phyloP scores from a whole-genome alignment of 2,797 vertebrate species.

The Australoheros facetus region DNA sequence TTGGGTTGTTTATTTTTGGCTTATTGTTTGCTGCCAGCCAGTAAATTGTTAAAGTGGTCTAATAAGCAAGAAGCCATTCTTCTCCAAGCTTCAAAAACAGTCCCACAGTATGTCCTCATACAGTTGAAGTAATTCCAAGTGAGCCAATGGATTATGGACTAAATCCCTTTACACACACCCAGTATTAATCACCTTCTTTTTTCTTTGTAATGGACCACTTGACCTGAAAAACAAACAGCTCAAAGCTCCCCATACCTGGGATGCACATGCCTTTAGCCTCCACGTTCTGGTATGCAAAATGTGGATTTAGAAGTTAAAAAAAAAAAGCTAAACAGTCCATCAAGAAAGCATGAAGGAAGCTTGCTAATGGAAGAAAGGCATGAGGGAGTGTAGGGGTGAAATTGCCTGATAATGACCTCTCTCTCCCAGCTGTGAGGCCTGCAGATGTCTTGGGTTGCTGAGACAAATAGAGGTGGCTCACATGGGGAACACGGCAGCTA shows the following conservation, averaged over 20 bases:
- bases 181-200: slow-evolving; percentile 22
- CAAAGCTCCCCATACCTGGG: slow-evolving; percentile 23
- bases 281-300: slow-evolving; percentile 18
- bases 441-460: slow-evolving; percentile 66
- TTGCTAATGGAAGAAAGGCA: slow-evolving; percentile 51
- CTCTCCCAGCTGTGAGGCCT: slow-evolving; percentile 63
- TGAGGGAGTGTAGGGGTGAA: slow-evolving; percentile 56
- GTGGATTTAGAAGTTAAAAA: slow-evolving; percentile 10
- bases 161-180: slow-evolving; percentile 24
- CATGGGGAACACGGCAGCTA: slow-evolving; percentile 51
- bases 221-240: slow-evolving; percentile 36
- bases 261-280: slow-evolving; percentile 6
- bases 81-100: slow-evolving; percentile 37
- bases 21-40: slow-evolving; percentile 57
- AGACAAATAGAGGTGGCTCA: slow-evolving; percentile 66
- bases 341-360: slow-evolving; percentile 54
- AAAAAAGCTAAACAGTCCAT: slow-evolving; percentile 7
- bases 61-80: slow-evolving; percentile 45
- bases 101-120: slow-evolving; percentile 29
- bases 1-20: slow-evolving; percentile 68
- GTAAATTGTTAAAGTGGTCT: slow-evolving; percentile 54
- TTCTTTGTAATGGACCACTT: slow-evolving; percentile 22
- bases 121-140: slow-evolving; percentile 34
- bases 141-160: slow-evolving; percentile 38
- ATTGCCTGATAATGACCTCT: slow-evolving; percentile 63